Percentiles rank a stretch among this genome's conserved stretches.
These are phyloP conservation scores for Megalops atlanticus DNA, from an alignment of 2,113 vertebrate species.

Conservation along the genomic window DNA sequence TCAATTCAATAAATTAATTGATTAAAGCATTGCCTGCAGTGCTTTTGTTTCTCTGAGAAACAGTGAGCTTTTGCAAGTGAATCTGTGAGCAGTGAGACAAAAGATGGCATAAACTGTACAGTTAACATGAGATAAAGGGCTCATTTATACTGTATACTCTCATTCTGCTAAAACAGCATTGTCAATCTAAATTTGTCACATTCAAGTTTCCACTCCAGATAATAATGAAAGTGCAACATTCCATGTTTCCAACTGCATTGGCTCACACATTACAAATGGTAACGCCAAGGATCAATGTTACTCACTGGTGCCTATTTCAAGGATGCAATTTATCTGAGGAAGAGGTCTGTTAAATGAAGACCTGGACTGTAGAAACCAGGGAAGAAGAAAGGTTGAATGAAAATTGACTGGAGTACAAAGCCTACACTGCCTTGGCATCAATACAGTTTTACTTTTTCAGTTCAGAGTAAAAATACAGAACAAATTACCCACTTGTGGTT, in stretches of 20 bases:
- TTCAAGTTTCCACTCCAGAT: background rate
- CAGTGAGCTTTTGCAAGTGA: background rate
- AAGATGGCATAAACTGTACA: background rate
- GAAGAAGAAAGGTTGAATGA: background rate
- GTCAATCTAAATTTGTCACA: background rate
- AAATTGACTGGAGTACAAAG: slow-evolving; percentile 1
- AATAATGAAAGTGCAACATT: background rate
- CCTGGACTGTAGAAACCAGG: background rate
- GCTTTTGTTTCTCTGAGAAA: background rate
- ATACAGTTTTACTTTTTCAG: background rate
- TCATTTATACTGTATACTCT: background rate
- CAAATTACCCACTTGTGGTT: background rate
- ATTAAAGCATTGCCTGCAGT: background rate
- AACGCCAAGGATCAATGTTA: background rate
- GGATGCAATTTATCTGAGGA: background rate
- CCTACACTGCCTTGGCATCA: background rate
- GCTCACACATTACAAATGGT: background rate
- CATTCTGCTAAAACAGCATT: background rate
- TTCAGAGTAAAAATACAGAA: background rate
- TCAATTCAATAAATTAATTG: slow-evolving; percentile 1
- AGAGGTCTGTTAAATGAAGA: background rate
- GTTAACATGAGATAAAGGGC: background rate
- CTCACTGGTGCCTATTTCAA: background rate
- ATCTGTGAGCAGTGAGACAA: background rate
- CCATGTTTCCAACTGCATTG: background rate